Conservation (phyloP, 1,140 invertebrate genomes). For the Dendroctonus ponderosae region DNA sequence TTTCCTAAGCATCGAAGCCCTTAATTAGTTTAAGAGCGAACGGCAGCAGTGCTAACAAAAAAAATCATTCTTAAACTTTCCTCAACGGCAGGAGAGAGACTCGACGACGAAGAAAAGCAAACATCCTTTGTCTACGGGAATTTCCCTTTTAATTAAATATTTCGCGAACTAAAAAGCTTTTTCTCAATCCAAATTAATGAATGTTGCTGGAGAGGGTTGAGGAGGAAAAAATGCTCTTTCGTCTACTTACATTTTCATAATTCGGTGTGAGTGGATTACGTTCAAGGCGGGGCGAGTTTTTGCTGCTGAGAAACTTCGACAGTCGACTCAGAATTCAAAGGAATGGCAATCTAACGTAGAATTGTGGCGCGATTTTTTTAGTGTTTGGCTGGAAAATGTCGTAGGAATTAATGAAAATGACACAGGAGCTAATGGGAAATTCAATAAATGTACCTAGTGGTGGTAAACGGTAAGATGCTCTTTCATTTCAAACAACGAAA, state of each 20-base stretch:
- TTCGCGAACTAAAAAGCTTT: constrained; percentile 17
- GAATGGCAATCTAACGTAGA: too few species aligned
- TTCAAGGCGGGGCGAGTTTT: constrained; percentile 5
- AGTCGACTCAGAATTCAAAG: neutral
- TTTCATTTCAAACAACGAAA: too few species aligned
- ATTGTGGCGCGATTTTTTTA: too few species aligned
- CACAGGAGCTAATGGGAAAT: too few species aligned
- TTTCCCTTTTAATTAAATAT: constrained; percentile 27
- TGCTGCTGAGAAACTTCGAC: neutral
- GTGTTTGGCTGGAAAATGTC: too few species aligned
- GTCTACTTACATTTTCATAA: constrained; percentile 24
- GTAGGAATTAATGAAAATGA: too few species aligned
- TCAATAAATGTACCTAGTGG: too few species aligned
- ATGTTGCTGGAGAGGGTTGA: constrained; percentile 3
- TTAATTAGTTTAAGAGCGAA: constrained; percentile 11
- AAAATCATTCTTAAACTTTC: neutral
- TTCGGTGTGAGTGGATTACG: constrained; percentile 15
- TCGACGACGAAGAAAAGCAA: constrained; percentile 18
- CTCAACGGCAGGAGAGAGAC: neutral
- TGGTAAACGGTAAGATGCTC: too few species aligned
- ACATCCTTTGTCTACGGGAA: constrained; percentile 15
- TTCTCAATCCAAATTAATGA: constrained; percentile 25
- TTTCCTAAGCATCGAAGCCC: neutral
- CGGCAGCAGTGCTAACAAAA: neutral
- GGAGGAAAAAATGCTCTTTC: constrained; percentile 12